Conservation (phyloP, 2,888 invertebrate species). For the Drosophila diplacantha region DNA sequence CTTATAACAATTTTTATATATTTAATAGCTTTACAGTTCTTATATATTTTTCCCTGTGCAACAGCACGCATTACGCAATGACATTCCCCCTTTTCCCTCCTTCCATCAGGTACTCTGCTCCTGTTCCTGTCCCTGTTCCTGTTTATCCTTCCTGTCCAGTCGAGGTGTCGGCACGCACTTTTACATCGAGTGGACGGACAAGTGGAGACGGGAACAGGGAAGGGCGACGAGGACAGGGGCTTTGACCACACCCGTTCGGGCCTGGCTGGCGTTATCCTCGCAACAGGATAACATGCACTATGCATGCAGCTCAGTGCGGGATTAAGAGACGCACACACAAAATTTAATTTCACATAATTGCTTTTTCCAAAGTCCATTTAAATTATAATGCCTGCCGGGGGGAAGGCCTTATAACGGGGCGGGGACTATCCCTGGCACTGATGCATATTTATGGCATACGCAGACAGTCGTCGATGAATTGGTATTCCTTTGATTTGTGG, state of each 20-base stretch:
- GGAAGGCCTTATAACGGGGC: background rate
- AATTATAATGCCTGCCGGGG: slow-evolving; percentile 63
- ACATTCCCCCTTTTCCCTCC: slow-evolving; percentile 7
- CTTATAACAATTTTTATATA: background rate
- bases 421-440: slow-evolving; percentile 4
- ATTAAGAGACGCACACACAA: slow-evolving; percentile 56
- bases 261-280: slow-evolving; percentile 10
- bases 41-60: slow-evolving; percentile 5
- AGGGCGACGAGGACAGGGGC: background rate
- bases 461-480: slow-evolving; percentile 62
- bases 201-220: background rate
- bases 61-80: slow-evolving; percentile 24
- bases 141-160: slow-evolving; percentile 54
- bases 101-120: slow-evolving; percentile 39
- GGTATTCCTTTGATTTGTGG: slow-evolving; percentile 63
- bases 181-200: slow-evolving; percentile 25
- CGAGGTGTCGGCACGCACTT: slow-evolving; percentile 66
- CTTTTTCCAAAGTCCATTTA: slow-evolving; percentile 71
- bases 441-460: slow-evolving; percentile 53
- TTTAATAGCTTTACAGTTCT: background rate
- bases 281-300: slow-evolving; percentile 67
- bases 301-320: slow-evolving; percentile 66
- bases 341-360: slow-evolving; percentile 72
- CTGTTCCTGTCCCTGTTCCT: slow-evolving; percentile 23
- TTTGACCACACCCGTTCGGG: slow-evolving; percentile 21